Base-by-base conservation (phyloP, 2,113 vertebrate species). In the Oryzias javanicus region DNA sequence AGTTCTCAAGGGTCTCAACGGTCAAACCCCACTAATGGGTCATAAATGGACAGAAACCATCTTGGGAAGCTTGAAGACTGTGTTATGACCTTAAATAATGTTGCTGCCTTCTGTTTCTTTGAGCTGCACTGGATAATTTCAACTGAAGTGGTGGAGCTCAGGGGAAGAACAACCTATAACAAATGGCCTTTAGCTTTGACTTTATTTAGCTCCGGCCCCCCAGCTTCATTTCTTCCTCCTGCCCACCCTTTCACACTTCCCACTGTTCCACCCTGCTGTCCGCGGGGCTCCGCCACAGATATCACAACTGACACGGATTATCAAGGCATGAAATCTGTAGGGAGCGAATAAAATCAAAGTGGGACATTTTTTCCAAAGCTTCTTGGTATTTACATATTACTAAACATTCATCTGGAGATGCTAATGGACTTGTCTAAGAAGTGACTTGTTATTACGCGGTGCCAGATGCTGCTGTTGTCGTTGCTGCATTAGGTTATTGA, bases 291-390 rank as follows among this genome's bases (percentile, higher is more conserved):
- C 12, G 68, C 53, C 47, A 29, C 48, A 73, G 62, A 70, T 59
- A 82, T 72, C 68, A 68, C 63, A 78, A 74, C 68, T 73, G 87
- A 80, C 71, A 80, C n/a, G 25, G 67, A 72, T 70, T 76, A 67
- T 76, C 64, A 61, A 67, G 45, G 48, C 54, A 63, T 68, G 72
- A 55, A 59, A 69, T 60, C 59, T 24, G 42, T 47, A 22, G 24
- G 45, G 49, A 49, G 29, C 12, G 48, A 20, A 20, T n/a, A 46
- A 48, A 15, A 29, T 45, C 8, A 44, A 64, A 22, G 29, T 60
- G 5, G 42, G 44, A 35, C 40, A 51, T 67, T 14, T 25, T 10
- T 25, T 22, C 55, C 55, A 64, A 65, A 78, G 51, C 6, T n/a
- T n/a, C 45, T 42, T 50, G 14, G 1, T 13, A 47, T 17, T 55